These are phyloP conservation scores for Ranitomeya variabilis DNA, from an alignment of 2,113 vertebrate genomes.

Conservation along the genomic window DNA sequence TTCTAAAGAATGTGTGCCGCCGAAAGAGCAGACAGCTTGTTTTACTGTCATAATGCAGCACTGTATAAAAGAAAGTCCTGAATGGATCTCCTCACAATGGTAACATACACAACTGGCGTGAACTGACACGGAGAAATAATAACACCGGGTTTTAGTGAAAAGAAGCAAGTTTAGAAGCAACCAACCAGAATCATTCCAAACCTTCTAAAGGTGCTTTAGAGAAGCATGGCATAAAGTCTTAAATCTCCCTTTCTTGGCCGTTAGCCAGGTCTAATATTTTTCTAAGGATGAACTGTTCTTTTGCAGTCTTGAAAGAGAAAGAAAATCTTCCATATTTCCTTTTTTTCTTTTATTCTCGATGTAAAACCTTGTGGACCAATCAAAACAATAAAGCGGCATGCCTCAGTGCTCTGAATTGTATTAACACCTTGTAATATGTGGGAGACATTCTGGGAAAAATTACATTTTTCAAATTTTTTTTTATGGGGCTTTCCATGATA, in stretches of 20 bases:
- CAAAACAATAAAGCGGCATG: not conserved
- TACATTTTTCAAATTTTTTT: not conserved
- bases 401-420: not conserved
- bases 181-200: conserved; percentile 33
- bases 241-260: conserved; percentile 42
- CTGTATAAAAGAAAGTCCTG: not conserved
- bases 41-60: not conserved
- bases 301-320: conserved; percentile 35
- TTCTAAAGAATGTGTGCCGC: not conserved
- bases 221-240: conserved; percentile 40
- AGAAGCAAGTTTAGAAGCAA: conserved; percentile 19
- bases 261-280: conserved; percentile 42
- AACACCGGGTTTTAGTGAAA: conserved; percentile 1
- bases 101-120: conserved; percentile 11
- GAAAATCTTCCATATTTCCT: conserved; percentile 22
- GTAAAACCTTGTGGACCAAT: not conserved
- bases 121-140: conserved; percentile 7
- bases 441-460: not conserved
- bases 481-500: not conserved
- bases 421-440: conserved; percentile 6
- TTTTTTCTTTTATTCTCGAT: conserved; percentile 33
- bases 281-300: conserved; percentile 55
- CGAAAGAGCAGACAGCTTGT: not conserved
- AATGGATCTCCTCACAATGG: not conserved
- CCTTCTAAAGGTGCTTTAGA: conserved; percentile 45